phyloP scores from a whole-genome alignment of 2,888 invertebrate species.

The Stenchaetothrips biformis region DNA sequence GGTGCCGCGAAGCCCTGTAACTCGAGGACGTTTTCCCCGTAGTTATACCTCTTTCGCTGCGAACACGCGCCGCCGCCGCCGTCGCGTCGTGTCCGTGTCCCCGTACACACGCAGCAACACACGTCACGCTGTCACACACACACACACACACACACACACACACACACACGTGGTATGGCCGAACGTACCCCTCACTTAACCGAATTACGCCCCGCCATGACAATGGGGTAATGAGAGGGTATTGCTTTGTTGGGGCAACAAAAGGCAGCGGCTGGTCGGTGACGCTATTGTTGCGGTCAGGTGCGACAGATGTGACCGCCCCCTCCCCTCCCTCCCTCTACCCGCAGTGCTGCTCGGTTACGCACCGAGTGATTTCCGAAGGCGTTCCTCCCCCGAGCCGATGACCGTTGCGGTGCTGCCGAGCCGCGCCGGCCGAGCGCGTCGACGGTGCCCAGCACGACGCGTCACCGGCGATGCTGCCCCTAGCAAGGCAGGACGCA shows the following conservation, averaged over 20 bases:
- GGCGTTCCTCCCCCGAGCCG: not conserved
- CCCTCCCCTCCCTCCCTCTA: not conserved
- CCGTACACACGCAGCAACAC: not conserved
- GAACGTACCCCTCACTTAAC: constrained; percentile 4
- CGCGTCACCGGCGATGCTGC: too few relatives aligned
- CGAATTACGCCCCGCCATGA: not conserved
- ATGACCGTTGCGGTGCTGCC: too few relatives aligned
- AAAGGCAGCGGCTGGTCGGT: not conserved
- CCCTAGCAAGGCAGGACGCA: too few relatives aligned
- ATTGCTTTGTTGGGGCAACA: constrained; percentile 15
- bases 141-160: constrained; percentile 5
- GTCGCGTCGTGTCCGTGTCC: too few relatives aligned
- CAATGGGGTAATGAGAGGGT: constrained; percentile 17
- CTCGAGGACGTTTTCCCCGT: too few relatives aligned
- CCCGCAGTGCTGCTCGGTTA: not conserved
- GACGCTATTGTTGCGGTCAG: constrained; percentile 15
- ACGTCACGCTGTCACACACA: constrained; percentile 5
- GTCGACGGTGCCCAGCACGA: too few relatives aligned
- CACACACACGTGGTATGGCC: too few relatives aligned
- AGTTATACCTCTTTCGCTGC: too few relatives aligned
- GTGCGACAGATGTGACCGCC: not conserved
- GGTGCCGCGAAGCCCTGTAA: too few relatives aligned
- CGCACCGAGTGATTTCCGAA: not conserved
- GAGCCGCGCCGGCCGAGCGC: too few relatives aligned
- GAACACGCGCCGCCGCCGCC: too few relatives aligned